Base-by-base conservation (phyloP, 2,797 vertebrate species). In the Rachycentron canadum region DNA sequence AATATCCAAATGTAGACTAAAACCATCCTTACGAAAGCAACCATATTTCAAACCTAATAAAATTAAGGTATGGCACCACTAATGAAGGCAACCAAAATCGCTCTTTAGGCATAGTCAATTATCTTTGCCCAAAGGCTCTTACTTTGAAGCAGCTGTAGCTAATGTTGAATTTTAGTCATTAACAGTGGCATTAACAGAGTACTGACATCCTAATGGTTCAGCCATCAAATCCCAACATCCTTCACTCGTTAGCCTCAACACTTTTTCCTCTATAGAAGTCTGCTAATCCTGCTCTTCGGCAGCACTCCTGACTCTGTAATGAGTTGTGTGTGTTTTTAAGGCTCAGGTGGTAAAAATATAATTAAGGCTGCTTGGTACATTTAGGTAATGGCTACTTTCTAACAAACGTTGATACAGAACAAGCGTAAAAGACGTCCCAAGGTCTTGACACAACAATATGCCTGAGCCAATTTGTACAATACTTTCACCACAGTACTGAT, bases 371-470 rank as follows among this genome's bases (percentile, higher is more conserved):
- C 59, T 79, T 61, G 69, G 53, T 80, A 55, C 73, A 58, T 86
- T 72, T 68, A 40, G 14, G 38, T 69, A 83, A 84, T 43, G 36
- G 73, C 45, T 32, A 68, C 70, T 49, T 56, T 63, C 71, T 71
- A 60, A 82, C 74, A 84, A 56, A 69, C 61, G 84, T 73, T 78
- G 65, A 84, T 69, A 61, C 28, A 62, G 56, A 65, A 67, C 21
- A 73, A 74, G 71, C 43, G 34, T 62, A 76, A 58, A 68, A 68
- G 67, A 68, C 67, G 66, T 67, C 52, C 45, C 41, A 50, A 52
- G 64, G 69, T 73, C 52, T 68, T 12, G 40, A 69, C 69, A 45
- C 45, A 69, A 66, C 78, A 79, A 83, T 76, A 70, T 78, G 73
- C 56, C 50, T 43, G 17, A 74, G 69, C 38, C 43, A 36, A 34